Evolutionary conservation across 2,888 invertebrate species (phyloP).

Genomic region (Ephialtes manifestator): DNA sequence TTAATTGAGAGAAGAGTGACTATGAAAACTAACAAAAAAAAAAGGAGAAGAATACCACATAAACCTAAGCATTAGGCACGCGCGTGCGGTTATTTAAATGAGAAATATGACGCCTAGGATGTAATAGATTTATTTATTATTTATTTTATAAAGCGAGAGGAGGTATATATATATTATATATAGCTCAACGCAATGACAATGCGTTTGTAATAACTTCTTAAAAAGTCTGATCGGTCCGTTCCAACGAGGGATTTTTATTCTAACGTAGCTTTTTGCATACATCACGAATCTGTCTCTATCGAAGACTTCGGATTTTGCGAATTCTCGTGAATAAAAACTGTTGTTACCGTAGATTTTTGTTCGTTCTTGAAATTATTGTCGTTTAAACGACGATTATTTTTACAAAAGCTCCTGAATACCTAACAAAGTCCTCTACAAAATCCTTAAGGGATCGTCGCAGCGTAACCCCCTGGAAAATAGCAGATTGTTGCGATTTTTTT

Average conservation of each 20-base stretch:
- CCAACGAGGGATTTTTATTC: slow-evolving; percentile 32
- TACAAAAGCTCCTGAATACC: not conserved
- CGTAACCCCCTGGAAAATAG: too few species aligned
- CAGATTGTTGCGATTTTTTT: too few species aligned
- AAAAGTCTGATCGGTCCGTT: slow-evolving; percentile 28
- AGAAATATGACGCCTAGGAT: slow-evolving; percentile 39
- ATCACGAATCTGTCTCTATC: not conserved
- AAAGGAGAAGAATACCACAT: slow-evolving; percentile 12
- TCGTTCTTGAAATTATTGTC: not conserved
- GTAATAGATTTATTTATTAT: slow-evolving; percentile 65
- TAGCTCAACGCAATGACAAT: slow-evolving; percentile 21
- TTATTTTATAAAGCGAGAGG: slow-evolving; percentile 61
- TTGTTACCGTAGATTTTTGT: slow-evolving; percentile 54
- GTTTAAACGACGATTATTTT: not conserved
- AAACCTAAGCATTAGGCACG: slow-evolving; percentile 42
- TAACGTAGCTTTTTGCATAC: slow-evolving; percentile 34
- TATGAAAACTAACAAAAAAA: slow-evolving; percentile 8
- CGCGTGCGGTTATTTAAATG: slow-evolving; percentile 55
- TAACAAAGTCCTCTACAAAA: not conserved
- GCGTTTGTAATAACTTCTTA: slow-evolving; percentile 38
- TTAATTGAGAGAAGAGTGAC: slow-evolving; percentile 44
- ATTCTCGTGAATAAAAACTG: slow-evolving; percentile 49
- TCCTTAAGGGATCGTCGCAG: too few species aligned
- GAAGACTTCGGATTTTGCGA: slow-evolving; percentile 37
- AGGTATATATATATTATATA: slow-evolving; percentile 43